Evolutionary conservation across 2,888 invertebrate species (phyloP), one percentile per base, ranked within the genome.

Genomic region (Adelphocoris suturalis): DNA sequence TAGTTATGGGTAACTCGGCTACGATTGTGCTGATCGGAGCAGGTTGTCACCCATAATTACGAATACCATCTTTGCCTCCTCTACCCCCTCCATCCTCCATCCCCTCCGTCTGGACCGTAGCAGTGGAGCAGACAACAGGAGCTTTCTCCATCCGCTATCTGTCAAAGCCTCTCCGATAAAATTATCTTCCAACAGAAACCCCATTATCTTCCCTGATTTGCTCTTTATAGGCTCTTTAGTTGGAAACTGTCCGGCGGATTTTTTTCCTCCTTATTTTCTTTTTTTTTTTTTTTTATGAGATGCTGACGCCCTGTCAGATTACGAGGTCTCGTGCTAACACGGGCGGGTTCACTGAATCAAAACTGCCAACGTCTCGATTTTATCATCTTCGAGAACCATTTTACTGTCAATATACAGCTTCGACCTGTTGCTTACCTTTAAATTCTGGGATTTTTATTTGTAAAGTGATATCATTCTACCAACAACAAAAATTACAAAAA

Each of bases 141-240:
- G 68, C 68, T 68, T 68, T 68, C 68, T 23, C 68, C 68, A 5
- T 68, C 19, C 68, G 68, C 68, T 23, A 68, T 68, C 68, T 68
- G 68, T 68, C 68, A 23, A 23, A 68, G 68, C 68, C 5, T 23
- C 68, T 23, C 68, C 68, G 68, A 68, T 68, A 68, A 68, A 23
- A 68, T 68, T 68, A 68, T 68, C 19, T 27, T 23, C 68, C 68
- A 68, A 12, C 68, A 23, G 68, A 23, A 68, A 23, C 23, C 23
- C 23, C 23, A 68, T 68, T 68, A 68, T 23, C 68, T 7, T 68
- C 27, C 68, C 23, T 7, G 12, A 11, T 23, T 23, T 19, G 61
- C 16, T 61, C 61, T 19, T 61, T 19, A 9, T 16, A 61, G 19
- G n/a, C 14, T 52, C 52, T 52, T 14, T 14, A 16, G n/a, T 57